Evolutionary conservation across 2,888 invertebrate species (phyloP), one percentile per base, ranked within the genome.

Genomic region (Scaptomyza tumidula): DNA sequence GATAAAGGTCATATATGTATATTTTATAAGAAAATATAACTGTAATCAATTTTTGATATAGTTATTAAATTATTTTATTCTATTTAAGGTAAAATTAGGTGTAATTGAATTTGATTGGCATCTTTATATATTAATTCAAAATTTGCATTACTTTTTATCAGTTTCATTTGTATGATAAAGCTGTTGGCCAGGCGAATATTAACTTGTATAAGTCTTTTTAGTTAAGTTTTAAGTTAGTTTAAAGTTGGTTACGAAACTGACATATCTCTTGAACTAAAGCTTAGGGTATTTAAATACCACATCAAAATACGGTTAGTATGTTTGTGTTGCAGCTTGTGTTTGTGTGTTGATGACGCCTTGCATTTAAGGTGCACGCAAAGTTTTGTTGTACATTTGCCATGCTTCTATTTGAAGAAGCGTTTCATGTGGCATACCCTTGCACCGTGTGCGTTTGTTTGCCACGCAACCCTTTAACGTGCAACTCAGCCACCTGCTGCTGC

Each of bases 351-450:
- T 64, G 64, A 45, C 50, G 64, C 49, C 50, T 50, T 63, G 62
- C 63, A 66, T 70, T 76, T 70, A 48, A 80, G 86, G 78, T 88
- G 78, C 78, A 84, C 65, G 73, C 62, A 72, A 72, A 76, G 69
- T 81, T 76, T 78, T 84, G 78, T 75, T 86, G 86, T 86, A 78
- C 88, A 83, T 83, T 85, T 88, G 78, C 74, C 65, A 60, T 64
- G 69, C 58, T 86, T 66, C 64, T 67, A 71, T 75, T 75, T 79
- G 68, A 79, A 68, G 79, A 60, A 71, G 56, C 67, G 39, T 50
- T 64, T 71, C 62, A 60, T 67, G 63, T 56, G 72, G 72, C 33
- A 57, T 58, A 0, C 11, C 11, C 2, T 11, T 41, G 14, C 24
- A 31, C n/a, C 16, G n/a, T 24, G 37, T 58, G 39, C 50, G 59